Conservation (phyloP, 2,797 vertebrate genomes). For the Protonibea diacanthus region DNA sequence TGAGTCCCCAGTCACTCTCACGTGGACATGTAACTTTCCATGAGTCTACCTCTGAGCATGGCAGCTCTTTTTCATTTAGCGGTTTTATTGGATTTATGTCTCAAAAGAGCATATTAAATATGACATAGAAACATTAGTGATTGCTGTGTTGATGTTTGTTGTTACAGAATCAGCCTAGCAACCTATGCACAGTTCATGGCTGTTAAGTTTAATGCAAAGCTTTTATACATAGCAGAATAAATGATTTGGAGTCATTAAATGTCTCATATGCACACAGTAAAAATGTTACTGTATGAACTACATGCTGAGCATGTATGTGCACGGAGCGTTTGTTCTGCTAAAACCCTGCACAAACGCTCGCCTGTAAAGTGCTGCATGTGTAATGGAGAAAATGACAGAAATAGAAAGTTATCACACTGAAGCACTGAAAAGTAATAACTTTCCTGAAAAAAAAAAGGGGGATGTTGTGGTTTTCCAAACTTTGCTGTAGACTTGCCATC, state of each 20-base stretch:
- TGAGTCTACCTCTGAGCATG: slow-evolving; percentile 24
- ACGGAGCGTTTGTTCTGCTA: slow-evolving; percentile 44
- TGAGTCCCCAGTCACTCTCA: slow-evolving; percentile 14
- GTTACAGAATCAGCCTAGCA: background rate
- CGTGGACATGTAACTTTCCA: slow-evolving; percentile 53
- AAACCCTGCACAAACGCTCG: slow-evolving; percentile 32
- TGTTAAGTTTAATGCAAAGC: slow-evolving; percentile 39
- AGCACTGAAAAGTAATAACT: slow-evolving; percentile 55
- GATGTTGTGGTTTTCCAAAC: slow-evolving; percentile 66
- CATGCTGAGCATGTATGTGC: slow-evolving; percentile 21
- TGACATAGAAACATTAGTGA: slow-evolving; percentile 4
- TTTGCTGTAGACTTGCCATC: slow-evolving; percentile 51
- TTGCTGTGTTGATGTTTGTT: slow-evolving; percentile 23
- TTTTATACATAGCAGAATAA: slow-evolving; percentile 23
- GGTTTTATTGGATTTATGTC: slow-evolving; percentile 35
- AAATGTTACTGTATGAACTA: background rate
- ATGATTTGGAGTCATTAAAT: slow-evolving; percentile 14
- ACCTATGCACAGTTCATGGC: slow-evolving; percentile 9
- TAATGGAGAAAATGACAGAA: slow-evolving; percentile 69
- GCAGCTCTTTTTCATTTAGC: slow-evolving; percentile 1
- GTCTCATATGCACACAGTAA: slow-evolving; percentile 17
- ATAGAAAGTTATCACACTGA: slow-evolving; percentile 56
- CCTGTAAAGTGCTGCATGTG: slow-evolving; percentile 54
- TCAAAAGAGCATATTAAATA: slow-evolving; percentile 15
- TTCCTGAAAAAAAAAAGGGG: slow-evolving; percentile 22